These are phyloP conservation scores for Nannospalax galili DNA, from an alignment of 2,113 vertebrate species.

Conservation along the genomic window DNA sequence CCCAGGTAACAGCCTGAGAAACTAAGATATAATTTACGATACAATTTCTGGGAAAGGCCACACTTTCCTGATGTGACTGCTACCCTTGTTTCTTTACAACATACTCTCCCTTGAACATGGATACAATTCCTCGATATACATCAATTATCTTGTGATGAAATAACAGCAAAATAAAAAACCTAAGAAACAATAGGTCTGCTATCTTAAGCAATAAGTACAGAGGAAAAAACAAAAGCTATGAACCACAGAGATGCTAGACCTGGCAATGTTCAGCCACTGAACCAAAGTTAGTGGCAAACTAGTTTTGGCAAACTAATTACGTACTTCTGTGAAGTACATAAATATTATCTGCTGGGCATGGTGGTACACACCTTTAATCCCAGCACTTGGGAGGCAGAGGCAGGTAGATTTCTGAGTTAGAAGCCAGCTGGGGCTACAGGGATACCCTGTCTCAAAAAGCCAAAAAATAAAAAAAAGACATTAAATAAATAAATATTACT, in stretches of 20 bases:
- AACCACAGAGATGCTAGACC: background rate
- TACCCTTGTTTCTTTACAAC: background rate
- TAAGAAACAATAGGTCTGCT: conserved; percentile 26
- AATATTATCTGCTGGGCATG: no score
- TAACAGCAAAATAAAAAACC: conserved; percentile 37
- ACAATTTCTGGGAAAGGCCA: background rate
- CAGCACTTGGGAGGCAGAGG: no score
- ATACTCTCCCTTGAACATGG: background rate
- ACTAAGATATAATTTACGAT: background rate
- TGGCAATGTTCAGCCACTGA: background rate
- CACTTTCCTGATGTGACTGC: background rate
- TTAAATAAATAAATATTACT: no score
- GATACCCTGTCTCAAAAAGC: no score
- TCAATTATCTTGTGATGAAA: background rate
- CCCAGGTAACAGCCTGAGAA: background rate
- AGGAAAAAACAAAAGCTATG: no score
- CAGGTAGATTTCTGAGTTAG: no score
- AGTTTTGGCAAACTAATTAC: no score
- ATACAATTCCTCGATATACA: background rate
- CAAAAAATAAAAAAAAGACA: no score
- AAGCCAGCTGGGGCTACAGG: no score
- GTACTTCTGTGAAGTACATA: conserved; percentile 37
- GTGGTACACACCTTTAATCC: no score
- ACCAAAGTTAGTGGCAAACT: conserved; percentile 37
- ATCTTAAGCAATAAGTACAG: no score